These are phyloP conservation scores for Rhopalosiphum nymphaeae DNA, from an alignment of 2,888 invertebrate genomes.

Conservation along the genomic window DNA sequence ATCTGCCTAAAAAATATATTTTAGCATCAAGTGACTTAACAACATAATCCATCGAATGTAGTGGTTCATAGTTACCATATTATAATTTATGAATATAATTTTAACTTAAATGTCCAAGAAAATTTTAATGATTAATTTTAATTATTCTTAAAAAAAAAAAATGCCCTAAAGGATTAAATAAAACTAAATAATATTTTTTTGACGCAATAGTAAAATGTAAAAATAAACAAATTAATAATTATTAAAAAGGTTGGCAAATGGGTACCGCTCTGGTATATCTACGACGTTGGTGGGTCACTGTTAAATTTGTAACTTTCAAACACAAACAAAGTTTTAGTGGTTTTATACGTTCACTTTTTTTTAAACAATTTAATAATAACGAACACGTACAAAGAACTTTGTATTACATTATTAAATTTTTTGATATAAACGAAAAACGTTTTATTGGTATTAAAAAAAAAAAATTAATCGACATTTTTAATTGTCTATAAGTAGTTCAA, in stretches of 20 bases:
- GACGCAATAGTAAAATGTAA: not conserved
- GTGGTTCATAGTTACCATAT: not conserved
- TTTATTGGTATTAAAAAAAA: no score
- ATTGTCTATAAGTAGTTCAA: no score
- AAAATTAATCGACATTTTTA: no score
- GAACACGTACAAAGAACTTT: no score
- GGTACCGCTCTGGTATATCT: no score
- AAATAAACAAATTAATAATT: not conserved
- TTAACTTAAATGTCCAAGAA: not conserved
- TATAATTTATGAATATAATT: not conserved
- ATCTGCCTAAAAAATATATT: not conserved
- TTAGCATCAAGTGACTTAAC: conserved; percentile 30
- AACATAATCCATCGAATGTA: not conserved
- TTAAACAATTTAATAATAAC: no score
- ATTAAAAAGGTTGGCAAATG: not conserved
- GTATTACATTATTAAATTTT: no score
- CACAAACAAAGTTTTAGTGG: no score
- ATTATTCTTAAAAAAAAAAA: not conserved
- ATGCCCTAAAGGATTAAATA: not conserved
- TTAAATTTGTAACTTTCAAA: no score
- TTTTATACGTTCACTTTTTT: no score
- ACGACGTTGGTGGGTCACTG: no score
- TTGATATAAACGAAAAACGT: no score
- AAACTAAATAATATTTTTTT: not conserved
- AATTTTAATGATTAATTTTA: not conserved